Evolutionary conservation across 2,113 vertebrate genomes (phyloP).

Genomic region (Lycocorax pyrrhopterus): DNA sequence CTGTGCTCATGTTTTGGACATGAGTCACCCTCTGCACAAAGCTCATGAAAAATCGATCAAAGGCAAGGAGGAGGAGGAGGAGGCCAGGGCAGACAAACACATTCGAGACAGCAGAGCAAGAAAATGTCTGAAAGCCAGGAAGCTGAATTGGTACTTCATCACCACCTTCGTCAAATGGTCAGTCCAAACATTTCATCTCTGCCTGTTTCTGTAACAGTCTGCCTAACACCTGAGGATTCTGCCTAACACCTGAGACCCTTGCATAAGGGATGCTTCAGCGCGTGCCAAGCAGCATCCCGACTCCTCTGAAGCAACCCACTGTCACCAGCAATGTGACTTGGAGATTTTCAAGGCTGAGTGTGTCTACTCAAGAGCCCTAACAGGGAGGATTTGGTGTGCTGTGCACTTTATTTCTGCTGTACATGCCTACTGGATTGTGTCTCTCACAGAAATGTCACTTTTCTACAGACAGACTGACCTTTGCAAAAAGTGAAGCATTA

Average conservation of each 20-base stretch:
- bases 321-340: neutral
- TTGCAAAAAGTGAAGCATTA: neutral
- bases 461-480: neutral
- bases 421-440: neutral
- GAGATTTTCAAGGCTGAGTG: neutral
- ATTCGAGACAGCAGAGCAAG: neutral
- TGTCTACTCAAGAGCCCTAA: neutral
- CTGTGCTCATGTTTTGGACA: neutral
- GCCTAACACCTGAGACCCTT: neutral
- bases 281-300: neutral
- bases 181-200: neutral
- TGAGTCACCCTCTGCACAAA: neutral
- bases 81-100: neutral
- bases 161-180: neutral
- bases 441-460: neutral
- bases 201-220: neutral
- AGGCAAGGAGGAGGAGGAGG: neutral
- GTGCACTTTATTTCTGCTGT: neutral
- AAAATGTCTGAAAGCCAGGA: neutral
- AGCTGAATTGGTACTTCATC: neutral
- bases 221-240: neutral
- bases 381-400: neutral
- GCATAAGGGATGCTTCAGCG: neutral
- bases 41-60: neutral
- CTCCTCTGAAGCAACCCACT: neutral